Evolutionary conservation across 2,797 vertebrate genomes (phyloP).

Genomic region (Falco concolor): DNA sequence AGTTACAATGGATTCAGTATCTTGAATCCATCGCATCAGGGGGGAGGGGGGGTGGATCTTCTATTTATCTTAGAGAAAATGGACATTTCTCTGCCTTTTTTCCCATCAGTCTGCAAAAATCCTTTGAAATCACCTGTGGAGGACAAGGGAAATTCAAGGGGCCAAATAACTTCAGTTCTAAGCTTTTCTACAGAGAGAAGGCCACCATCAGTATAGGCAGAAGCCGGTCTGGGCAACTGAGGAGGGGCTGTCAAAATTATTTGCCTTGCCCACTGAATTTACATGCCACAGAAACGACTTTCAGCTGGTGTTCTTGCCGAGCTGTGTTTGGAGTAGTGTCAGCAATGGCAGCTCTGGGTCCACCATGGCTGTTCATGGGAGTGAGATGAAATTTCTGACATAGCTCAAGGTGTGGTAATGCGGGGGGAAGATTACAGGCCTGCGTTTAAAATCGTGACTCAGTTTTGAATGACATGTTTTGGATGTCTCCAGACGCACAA

Average conservation of each 20-base stretch:
- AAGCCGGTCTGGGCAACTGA: background rate
- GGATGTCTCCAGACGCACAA: background rate
- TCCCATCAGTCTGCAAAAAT: background rate
- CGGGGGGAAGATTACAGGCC: background rate
- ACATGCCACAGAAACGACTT: background rate
- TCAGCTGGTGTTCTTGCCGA: background rate
- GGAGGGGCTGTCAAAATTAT: background rate
- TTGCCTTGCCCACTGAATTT: background rate
- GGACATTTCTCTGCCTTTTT: background rate
- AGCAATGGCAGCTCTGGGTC: background rate
- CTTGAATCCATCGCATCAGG: background rate
- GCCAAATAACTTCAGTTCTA: background rate
- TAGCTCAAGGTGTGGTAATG: background rate
- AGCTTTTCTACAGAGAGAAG: background rate
- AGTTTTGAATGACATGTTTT: background rate
- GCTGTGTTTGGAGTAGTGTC: background rate
- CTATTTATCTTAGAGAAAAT: background rate
- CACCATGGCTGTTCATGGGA: background rate
- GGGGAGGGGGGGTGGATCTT: background rate
- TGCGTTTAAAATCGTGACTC: background rate
- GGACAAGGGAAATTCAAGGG: background rate
- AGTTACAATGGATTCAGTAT: accelerated
- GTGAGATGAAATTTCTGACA: background rate
- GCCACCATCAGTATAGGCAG: background rate
- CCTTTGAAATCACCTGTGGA: background rate